Evolutionary conservation across 2,113 vertebrate species (phyloP).

Genomic region (Regulus satrapa): DNA sequence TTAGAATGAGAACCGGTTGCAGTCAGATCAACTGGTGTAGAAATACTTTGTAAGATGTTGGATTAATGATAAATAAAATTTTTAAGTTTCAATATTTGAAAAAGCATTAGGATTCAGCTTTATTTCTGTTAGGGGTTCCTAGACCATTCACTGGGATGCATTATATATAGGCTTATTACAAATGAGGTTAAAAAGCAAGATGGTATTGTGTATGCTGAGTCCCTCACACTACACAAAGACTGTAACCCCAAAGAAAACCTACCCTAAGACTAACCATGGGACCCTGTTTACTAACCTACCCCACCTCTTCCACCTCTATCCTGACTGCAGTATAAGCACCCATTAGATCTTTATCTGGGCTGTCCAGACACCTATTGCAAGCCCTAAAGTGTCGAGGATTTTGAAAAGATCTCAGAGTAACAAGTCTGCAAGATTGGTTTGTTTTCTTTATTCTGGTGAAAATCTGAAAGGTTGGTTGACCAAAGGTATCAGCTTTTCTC

Average conservation of each 20-base stretch:
- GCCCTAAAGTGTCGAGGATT: not conserved
- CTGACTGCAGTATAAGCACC: not conserved
- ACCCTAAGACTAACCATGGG: not conserved
- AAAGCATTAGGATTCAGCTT: not conserved
- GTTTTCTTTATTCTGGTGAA: not conserved
- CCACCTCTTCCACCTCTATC: not conserved
- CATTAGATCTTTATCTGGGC: not conserved
- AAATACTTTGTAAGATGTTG: not conserved
- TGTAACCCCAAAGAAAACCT: not conserved
- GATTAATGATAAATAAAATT: not conserved
- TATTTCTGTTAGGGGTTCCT: not conserved
- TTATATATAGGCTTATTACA: not conserved
- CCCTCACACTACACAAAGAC: not conserved
- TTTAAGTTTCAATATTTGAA: not conserved
- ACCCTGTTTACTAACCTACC: not conserved
- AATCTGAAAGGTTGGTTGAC: not conserved
- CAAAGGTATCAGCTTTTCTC: not conserved
- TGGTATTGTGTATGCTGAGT: not conserved
- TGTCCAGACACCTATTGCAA: not conserved
- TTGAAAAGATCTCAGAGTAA: not conserved
- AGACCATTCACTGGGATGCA: not conserved
- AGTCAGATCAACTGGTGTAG: not conserved
- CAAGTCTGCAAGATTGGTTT: rapidly evolving
- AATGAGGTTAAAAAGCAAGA: not conserved
- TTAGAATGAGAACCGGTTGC: not conserved